These are phyloP conservation scores for Laticauda laticaudata DNA, from an alignment of 2,113 vertebrate species.

Conservation along the genomic window DNA sequence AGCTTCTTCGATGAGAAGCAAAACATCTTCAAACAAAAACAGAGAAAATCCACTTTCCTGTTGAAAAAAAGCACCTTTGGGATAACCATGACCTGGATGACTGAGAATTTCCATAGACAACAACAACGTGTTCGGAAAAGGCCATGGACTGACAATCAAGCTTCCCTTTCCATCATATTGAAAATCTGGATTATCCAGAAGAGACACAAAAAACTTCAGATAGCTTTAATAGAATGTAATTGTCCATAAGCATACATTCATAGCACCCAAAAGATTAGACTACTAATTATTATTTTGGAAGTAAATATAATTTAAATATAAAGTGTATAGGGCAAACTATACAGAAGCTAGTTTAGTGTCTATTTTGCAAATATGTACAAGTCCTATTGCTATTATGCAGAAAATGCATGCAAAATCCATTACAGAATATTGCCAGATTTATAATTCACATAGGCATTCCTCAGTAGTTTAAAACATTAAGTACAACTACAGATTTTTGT, in stretches of 20 bases:
- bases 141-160: not conserved
- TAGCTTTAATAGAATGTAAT: not conserved
- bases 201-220: not conserved
- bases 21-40: too few species aligned
- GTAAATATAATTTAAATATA: not conserved
- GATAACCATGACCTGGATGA: too few species aligned
- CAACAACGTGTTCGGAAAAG: not conserved
- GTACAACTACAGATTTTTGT: slow-evolving; percentile 1
- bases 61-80: too few species aligned
- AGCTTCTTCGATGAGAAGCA: too few species aligned
- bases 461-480: slow-evolving; percentile 29
- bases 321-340: not conserved
- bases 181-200: not conserved
- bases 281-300: not conserved
- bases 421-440: slow-evolving; percentile 52
- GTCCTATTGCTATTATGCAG: slow-evolving; percentile 41
- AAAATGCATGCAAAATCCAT: slow-evolving; percentile 41
- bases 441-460: slow-evolving; percentile 28
- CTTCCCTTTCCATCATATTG: too few species aligned
- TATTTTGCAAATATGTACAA: slow-evolving; percentile 43
- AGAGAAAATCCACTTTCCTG: too few species aligned
- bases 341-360: not conserved
- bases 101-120: too few species aligned
- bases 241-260: not conserved
- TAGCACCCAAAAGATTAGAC: not conserved